Conservation (phyloP, 2,797 vertebrate genomes). For the Mus spretus region DNA sequence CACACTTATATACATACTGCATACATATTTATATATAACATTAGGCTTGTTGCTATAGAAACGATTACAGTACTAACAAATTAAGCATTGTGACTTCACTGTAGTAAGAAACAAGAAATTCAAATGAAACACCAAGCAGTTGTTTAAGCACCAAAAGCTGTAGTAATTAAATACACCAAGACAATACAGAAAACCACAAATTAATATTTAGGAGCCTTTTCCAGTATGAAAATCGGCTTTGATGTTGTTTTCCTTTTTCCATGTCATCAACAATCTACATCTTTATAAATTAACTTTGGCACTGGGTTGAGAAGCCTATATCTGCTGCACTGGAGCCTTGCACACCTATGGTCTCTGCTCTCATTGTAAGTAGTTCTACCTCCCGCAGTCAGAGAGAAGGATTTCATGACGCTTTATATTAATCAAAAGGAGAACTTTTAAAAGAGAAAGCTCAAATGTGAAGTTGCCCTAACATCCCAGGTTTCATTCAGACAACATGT, state of each 20-base stretch:
- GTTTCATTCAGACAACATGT: slow-evolving; percentile 86
- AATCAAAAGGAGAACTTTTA: slow-evolving; percentile 77
- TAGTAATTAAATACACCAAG: slow-evolving; percentile 80
- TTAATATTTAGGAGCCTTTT: slow-evolving; percentile 79
- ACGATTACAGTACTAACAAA: slow-evolving; percentile 78
- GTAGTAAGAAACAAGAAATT: slow-evolving; percentile 79
- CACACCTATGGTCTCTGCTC: slow-evolving; percentile 21
- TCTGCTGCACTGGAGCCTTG: neutral
- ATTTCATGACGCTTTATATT: slow-evolving; percentile 66
- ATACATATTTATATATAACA: slow-evolving; percentile 81
- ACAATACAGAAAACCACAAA: slow-evolving; percentile 78
- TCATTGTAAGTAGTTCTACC: slow-evolving; percentile 32
- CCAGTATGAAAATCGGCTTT: slow-evolving; percentile 57
- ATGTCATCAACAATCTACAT: neutral
- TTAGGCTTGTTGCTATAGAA: slow-evolving; percentile 80
- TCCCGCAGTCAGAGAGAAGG: slow-evolving; percentile 59
- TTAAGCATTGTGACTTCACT: slow-evolving; percentile 78
- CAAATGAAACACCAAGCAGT: slow-evolving; percentile 79
- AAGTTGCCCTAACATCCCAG: slow-evolving; percentile 85
- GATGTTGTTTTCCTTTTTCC: slow-evolving; percentile 62
- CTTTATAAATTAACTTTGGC: slow-evolving; percentile 71
- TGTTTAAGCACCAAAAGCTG: slow-evolving; percentile 80
- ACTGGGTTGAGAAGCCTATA: slow-evolving; percentile 60
- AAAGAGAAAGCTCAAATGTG: slow-evolving; percentile 84
- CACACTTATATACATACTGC: slow-evolving; percentile 38